Evolutionary conservation across 2,113 vertebrate species (phyloP).

Genomic region (Odocoileus virginianus): DNA sequence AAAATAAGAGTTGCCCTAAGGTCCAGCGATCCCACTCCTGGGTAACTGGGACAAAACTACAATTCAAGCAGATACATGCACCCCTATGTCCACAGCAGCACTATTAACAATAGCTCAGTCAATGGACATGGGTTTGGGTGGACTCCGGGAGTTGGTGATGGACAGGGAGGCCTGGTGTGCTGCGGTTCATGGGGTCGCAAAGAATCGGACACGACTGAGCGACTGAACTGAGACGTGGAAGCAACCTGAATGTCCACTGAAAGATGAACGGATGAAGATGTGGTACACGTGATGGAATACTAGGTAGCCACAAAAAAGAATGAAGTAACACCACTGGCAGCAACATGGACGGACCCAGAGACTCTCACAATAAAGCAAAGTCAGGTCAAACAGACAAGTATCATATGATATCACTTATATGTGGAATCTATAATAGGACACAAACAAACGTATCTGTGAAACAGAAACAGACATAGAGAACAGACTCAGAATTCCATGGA

Average conservation of each 20-base stretch:
- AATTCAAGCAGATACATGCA: neutral
- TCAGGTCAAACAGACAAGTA: neutral
- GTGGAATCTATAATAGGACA: neutral
- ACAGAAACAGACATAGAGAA: neutral
- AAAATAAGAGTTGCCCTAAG: neutral
- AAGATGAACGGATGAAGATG: neutral
- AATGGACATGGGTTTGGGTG: fast-evolving
- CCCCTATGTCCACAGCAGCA: neutral
- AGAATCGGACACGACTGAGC: neutral
- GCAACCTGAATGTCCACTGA: neutral
- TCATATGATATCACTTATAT: fast-evolving
- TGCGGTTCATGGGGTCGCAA: neutral
- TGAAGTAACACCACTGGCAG: neutral
- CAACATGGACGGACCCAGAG: neutral
- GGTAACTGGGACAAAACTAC: neutral
- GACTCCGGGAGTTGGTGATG: neutral
- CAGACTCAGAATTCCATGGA: neutral
- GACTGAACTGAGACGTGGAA: neutral
- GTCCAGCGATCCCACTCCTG: neutral
- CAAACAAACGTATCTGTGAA: neutral
- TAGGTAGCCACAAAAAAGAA: neutral
- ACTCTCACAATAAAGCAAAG: neutral
- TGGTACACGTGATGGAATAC: neutral
- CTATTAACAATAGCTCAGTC: neutral
- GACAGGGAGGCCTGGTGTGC: neutral